phyloP scores from a whole-genome alignment of 2,888 invertebrate species.

The Opisthograptis luteolata region DNA sequence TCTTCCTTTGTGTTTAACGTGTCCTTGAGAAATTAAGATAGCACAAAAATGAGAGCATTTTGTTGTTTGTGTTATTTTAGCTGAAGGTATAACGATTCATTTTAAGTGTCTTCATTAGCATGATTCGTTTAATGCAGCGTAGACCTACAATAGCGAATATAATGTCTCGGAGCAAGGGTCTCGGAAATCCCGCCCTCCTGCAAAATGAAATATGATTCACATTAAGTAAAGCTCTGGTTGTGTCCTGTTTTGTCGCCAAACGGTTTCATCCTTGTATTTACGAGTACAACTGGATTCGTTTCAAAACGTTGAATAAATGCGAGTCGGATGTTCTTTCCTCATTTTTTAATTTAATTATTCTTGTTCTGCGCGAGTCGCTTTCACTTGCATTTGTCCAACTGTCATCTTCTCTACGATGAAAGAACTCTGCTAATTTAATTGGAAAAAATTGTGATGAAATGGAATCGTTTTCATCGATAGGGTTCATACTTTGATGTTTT shows the following conservation, averaged over 20 bases:
- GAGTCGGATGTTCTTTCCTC: conserved; percentile 46
- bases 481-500: background rate
- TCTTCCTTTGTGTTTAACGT: too few relatives aligned
- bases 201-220: conserved; percentile 75
- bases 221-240: conserved; percentile 74
- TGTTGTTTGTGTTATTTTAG: background rate
- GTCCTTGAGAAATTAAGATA: too few relatives aligned
- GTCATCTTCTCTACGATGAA: conserved; percentile 19
- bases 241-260: conserved; percentile 68
- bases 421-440: background rate
- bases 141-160: conserved; percentile 54
- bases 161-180: conserved; percentile 54
- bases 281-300: conserved; percentile 50
- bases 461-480: background rate
- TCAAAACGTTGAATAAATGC: conserved; percentile 57
- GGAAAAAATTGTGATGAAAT: background rate
- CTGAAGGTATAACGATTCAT: conserved; percentile 1
- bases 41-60: background rate
- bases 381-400: conserved; percentile 21
- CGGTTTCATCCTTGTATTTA: conserved; percentile 58
- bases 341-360: conserved; percentile 54
- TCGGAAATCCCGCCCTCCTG: conserved; percentile 64
- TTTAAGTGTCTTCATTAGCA: conserved; percentile 54
- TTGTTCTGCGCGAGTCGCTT: conserved; percentile 43
- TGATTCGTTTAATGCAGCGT: conserved; percentile 59